Base-by-base conservation (phyloP, 1,140 invertebrate species). In the Euura lappo region DNA sequence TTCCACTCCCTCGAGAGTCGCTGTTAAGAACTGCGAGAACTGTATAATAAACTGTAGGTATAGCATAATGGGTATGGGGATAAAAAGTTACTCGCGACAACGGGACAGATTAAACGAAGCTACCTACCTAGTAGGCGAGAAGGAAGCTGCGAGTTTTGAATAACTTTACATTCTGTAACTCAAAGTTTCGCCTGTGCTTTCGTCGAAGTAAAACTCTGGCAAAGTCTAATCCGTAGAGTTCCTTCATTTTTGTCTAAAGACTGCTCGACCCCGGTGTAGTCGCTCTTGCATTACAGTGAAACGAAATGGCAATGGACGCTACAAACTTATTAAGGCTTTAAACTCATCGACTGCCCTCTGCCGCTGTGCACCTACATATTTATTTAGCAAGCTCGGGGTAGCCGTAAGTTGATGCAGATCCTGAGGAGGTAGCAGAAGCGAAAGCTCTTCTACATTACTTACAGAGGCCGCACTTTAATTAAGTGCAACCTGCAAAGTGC, bases 401-500 rank as follows among this genome's bases (percentile, higher is more conserved):
- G 28, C 51, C 51, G 10, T 60, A 60, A 60, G 51, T 60, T 60
- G 3, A n/a, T n/a, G 51, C 5, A 3, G 51, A 60, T 28, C 28
- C 28, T 28, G 28, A 28, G 28, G 28, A 28, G 28, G 28, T 28
- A 28, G 28, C 28, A 28, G 60, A 44, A 45, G 13, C 47, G 11
- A 45, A 69, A 45, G 45, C 43, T 45, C 43, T 43, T 8, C 68
- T 6, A 7, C 68, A n/a, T 45, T 4, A 45, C 68, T 45, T 43
- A n/a, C 43, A 72, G 76, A 79, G 78, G 78, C 78, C 72, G 72
- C 75, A 72, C 70, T 79, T 81, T 80, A 81, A 81, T 81, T 81
- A 81, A 81, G 79, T 79, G 80, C 78, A 81, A 74, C 80, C 80
- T 75, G 79, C 77, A 79, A 81, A 81, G 80, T 81, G 80, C 79